Conservation (phyloP, 2,888 invertebrate genomes). For the Linnaemya tessellans region DNA sequence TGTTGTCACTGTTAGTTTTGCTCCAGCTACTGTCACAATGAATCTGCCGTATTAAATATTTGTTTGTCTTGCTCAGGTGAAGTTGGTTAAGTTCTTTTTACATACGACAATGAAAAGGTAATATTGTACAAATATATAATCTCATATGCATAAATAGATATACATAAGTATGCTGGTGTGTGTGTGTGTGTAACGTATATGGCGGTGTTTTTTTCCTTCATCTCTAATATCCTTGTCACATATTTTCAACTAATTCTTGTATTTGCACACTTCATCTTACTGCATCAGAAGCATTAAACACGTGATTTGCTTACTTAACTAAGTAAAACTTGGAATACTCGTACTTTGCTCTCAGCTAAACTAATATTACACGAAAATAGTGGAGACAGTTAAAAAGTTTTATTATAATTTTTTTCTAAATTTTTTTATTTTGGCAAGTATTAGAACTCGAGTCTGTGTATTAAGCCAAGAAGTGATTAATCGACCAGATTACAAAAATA, state of each 20-base stretch:
- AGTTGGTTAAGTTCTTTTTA: conserved; percentile 39
- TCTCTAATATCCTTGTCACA: conserved; percentile 62
- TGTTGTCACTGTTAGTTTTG: conserved; percentile 3
- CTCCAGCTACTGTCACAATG: conserved; percentile 6
- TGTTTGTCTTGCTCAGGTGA: conserved; percentile 31
- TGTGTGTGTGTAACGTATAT: background rate
- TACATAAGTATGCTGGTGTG: background rate
- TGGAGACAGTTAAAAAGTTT: conserved; percentile 8
- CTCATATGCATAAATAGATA: background rate
- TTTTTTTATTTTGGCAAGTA: conserved; percentile 18
- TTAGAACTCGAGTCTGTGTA: background rate
- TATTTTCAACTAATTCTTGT: conserved; percentile 64
- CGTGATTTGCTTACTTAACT: conserved; percentile 74
- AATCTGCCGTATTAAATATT: conserved; percentile 37
- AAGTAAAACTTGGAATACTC: conserved; percentile 47
- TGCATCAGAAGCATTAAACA: conserved; percentile 65
- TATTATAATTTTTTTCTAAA: background rate
- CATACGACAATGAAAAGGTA: conserved; percentile 11
- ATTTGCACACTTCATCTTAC: conserved; percentile 69
- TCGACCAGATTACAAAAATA: no score
- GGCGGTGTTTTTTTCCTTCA: background rate
- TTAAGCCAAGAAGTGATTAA: no score
- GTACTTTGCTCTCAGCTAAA: conserved; percentile 5
- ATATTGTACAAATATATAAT: conserved; percentile 1
- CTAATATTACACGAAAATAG: conserved; percentile 14